Conservation (phyloP, 2,888 invertebrate genomes). For the Sarcophaga rosellei region DNA sequence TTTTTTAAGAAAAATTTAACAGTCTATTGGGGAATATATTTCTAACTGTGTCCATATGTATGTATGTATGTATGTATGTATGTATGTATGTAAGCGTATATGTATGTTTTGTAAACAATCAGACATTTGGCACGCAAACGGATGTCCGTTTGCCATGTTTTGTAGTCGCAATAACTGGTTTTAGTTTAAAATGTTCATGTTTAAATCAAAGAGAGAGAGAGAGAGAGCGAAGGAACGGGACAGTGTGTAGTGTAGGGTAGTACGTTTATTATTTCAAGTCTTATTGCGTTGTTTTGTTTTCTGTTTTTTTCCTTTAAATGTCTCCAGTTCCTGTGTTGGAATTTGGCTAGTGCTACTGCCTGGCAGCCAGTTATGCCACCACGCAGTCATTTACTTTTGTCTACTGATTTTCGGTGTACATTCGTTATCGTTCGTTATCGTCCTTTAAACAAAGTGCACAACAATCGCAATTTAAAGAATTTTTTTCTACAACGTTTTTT, state of each 20-base stretch:
- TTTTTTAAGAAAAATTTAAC: too few species aligned
- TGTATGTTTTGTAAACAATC: neutral
- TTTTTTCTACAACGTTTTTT: neutral
- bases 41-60: too few species aligned
- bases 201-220: neutral
- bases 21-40: too few species aligned
- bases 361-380: neutral
- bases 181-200: neutral
- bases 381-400: slow-evolving; percentile 8
- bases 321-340: too few species aligned
- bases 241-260: neutral
- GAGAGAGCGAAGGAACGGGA: too few species aligned
- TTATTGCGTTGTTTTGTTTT: neutral
- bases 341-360: neutral
- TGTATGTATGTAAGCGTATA: neutral
- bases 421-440: neutral
- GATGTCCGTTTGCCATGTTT: slow-evolving; percentile 61
- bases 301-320: too few species aligned
- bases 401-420: neutral
- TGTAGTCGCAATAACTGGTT: slow-evolving; percentile 53
- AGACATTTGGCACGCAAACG: slow-evolving; percentile 59
- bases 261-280: neutral
- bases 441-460: neutral
- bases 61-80: neutral
- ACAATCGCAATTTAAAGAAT: neutral